Conservation (phyloP, 2,797 vertebrate genomes). For the Numenius phaeopus region DNA sequence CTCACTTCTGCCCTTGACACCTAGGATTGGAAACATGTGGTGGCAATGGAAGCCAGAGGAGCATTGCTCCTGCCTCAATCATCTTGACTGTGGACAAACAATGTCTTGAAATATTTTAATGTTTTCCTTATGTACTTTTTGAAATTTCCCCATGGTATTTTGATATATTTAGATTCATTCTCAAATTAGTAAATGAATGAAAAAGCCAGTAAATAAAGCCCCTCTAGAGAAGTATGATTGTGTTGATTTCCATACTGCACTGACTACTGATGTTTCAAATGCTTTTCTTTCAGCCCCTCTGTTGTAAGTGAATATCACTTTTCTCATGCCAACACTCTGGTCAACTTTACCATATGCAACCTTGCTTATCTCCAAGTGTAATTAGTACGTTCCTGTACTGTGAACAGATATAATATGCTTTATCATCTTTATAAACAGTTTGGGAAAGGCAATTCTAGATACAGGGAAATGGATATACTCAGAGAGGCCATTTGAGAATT, state of each 20-base stretch:
- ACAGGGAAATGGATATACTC: background rate
- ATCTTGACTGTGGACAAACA: rapidly evolving
- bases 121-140: background rate
- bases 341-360: background rate
- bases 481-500: background rate
- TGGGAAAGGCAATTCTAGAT: background rate
- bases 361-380: background rate
- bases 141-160: background rate
- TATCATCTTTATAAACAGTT: background rate
- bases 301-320: background rate
- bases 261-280: background rate
- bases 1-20: background rate
- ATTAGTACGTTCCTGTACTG: background rate
- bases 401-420: background rate
- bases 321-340: background rate
- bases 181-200: background rate
- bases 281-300: background rate
- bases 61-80: background rate
- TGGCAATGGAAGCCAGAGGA: background rate
- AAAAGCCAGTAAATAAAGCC: background rate
- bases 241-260: background rate
- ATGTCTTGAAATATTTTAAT: background rate
- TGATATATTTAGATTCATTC: background rate
- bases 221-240: background rate
- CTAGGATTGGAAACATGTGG: background rate